phyloP scores from a whole-genome alignment of 2,113 vertebrate genomes.

The Cochlearius cochlearius region DNA sequence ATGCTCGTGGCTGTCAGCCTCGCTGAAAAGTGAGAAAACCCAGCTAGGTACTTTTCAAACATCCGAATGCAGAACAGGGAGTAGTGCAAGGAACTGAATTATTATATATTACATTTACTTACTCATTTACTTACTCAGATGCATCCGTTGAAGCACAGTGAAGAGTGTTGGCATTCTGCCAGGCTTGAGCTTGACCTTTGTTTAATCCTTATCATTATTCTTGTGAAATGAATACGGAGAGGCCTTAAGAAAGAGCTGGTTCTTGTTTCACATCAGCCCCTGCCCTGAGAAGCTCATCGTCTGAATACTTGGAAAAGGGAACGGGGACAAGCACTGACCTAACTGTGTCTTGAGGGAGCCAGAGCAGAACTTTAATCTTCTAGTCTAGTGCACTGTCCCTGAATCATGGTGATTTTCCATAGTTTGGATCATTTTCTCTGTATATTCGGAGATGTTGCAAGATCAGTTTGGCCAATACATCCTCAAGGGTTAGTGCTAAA shows the following conservation, averaged over 20 bases:
- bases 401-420: neutral
- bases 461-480: conserved; percentile 34
- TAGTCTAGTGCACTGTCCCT: conserved; percentile 3
- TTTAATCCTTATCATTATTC: neutral
- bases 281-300: neutral
- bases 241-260: conserved; percentile 17
- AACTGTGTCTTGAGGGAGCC: neutral
- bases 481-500: conserved; percentile 49
- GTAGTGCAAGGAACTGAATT: neutral
- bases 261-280: conserved; percentile 1
- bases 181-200: neutral
- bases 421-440: conserved; percentile 8
- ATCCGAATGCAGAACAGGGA: neutral
- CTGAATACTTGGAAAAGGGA: neutral
- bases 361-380: conserved; percentile 48
- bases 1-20: neutral
- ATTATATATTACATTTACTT: neutral
- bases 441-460: conserved; percentile 17
- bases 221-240: neutral
- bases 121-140: neutral
- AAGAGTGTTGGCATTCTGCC: neutral
- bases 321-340: neutral
- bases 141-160: neutral
- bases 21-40: neutral
- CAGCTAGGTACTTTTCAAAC: neutral